phyloP scores from a whole-genome alignment of 2,888 invertebrate genomes.

The Biston betularia region DNA sequence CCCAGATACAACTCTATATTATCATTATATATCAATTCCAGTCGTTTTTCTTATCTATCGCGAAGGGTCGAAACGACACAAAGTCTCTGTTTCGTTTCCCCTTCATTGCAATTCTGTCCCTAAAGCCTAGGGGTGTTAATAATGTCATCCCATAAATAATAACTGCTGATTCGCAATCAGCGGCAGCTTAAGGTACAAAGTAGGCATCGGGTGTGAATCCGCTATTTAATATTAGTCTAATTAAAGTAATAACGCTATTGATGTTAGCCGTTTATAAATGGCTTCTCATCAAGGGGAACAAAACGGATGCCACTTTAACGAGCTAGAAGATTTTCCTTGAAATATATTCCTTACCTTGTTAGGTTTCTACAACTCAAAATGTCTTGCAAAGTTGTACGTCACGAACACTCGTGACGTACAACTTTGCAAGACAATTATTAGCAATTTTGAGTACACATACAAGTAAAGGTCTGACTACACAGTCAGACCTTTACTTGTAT shows the following conservation, averaged over 20 bases:
- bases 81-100: neutral
- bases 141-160: constrained; percentile 27
- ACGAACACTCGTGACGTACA: too few species aligned
- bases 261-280: constrained; percentile 27
- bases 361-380: too few species aligned
- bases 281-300: constrained; percentile 8
- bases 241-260: constrained; percentile 40
- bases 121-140: constrained; percentile 21
- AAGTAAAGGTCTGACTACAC: too few species aligned
- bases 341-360: too few species aligned
- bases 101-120: constrained; percentile 3
- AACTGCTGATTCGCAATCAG: constrained; percentile 54
- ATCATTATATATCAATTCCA: neutral
- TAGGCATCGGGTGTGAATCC: constrained; percentile 29
- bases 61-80: neutral
- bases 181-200: constrained; percentile 52
- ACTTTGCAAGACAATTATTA: too few species aligned
- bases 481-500: too few species aligned
- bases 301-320: constrained; percentile 7
- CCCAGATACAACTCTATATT: too few species aligned
- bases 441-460: too few species aligned
- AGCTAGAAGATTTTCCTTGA: neutral
- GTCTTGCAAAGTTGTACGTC: too few species aligned
- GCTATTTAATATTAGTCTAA: constrained; percentile 44
- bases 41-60: constrained; percentile 1